A percentile compares a stretch with the other conserved stretches of the same genome.
These are phyloP conservation scores for Cotesia vestalis DNA, from an alignment of 1,140 invertebrate species.

Conservation along the genomic window DNA sequence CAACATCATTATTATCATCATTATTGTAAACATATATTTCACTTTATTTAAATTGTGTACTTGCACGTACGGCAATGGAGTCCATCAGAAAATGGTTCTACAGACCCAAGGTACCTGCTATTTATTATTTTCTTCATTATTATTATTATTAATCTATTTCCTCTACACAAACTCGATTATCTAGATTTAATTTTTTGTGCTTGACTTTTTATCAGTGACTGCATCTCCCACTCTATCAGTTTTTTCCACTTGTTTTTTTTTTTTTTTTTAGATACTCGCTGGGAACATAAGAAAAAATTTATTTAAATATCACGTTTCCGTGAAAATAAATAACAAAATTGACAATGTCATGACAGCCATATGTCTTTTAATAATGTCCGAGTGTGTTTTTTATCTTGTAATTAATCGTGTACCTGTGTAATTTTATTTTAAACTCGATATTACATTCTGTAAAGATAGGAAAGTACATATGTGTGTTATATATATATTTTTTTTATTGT, in stretches of 20 bases:
- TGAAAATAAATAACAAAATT: too few species aligned
- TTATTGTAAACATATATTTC: slow-evolving; percentile 1
- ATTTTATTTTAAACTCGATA: too few species aligned
- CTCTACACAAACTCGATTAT: neutral
- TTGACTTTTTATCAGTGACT: neutral
- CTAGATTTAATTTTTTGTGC: neutral
- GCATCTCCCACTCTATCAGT: neutral
- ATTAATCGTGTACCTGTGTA: too few species aligned
- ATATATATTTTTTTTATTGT: too few species aligned
- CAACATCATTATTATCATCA: slow-evolving; percentile 14
- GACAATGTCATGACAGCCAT: too few species aligned
- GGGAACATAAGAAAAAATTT: neutral
- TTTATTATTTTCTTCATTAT: neutral
- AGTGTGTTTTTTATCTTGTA: too few species aligned
- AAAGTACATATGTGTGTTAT: too few species aligned
- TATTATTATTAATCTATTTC: neutral
- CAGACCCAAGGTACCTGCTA: slow-evolving; percentile 81
- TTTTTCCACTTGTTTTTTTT: slow-evolving; percentile 1
- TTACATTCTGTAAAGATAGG: too few species aligned
- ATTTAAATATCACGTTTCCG: too few species aligned
- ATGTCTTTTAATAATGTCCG: too few species aligned
- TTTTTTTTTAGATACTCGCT: neutral
- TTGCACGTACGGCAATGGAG: slow-evolving; percentile 72
- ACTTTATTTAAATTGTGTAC: neutral
- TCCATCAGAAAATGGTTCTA: slow-evolving; percentile 91